A percentile compares a stretch with the other conserved stretches of the same genome.
Evolutionary conservation across 2,797 vertebrate species (phyloP).

Genomic region (Neosilurus hyrtlii): DNA sequence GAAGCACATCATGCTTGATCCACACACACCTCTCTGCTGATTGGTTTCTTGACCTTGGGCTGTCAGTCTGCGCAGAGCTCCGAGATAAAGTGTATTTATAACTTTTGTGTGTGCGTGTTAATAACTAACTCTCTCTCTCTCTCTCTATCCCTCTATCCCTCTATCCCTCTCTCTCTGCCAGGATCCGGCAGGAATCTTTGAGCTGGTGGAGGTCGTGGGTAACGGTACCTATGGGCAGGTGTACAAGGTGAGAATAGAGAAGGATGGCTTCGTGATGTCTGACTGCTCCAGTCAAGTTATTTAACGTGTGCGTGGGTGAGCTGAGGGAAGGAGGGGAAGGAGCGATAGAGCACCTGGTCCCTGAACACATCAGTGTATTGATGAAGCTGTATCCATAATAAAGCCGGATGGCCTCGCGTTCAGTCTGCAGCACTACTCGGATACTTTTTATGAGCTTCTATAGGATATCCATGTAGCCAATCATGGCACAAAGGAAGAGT

Average conservation of each 20-base stretch:
- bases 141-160: background rate
- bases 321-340: background rate
- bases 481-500: background rate
- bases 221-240: slow-evolving; percentile 94
- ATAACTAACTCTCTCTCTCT: background rate
- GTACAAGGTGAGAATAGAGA: slow-evolving; percentile 80
- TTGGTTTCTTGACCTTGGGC: slow-evolving; percentile 25
- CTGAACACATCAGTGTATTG: background rate
- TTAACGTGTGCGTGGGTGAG: slow-evolving; percentile 20
- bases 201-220: slow-evolving; percentile 91
- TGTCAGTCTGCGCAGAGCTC: background rate
- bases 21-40: background rate
- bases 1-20: background rate
- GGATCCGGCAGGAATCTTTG: slow-evolving; percentile 94
- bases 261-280: background rate
- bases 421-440: too few species aligned
- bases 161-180: slow-evolving; percentile 51
- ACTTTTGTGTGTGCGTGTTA: background rate
- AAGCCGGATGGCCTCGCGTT: background rate
- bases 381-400: background rate
- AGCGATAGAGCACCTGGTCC: background rate
- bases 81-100: slow-evolving; percentile 20
- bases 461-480: background rate
- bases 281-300: background rate
- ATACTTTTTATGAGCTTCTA: background rate